These are phyloP conservation scores for Melanophora roralis DNA, from an alignment of 2,888 invertebrate species.

Conservation along the genomic window DNA sequence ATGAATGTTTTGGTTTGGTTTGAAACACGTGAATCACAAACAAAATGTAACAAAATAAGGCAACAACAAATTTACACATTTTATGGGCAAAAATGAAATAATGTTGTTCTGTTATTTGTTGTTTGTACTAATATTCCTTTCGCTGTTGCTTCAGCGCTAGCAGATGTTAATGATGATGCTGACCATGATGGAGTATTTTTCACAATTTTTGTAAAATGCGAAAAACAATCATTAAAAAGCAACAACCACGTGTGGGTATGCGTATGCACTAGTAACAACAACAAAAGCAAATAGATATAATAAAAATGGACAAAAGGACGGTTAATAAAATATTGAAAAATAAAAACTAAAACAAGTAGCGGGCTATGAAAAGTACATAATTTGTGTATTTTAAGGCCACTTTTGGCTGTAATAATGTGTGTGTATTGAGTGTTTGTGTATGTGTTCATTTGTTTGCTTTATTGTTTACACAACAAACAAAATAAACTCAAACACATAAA, in stretches of 20 bases:
- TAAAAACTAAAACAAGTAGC: slow-evolving; percentile 55
- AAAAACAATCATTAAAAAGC: not conserved
- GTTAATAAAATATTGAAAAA: slow-evolving; percentile 31
- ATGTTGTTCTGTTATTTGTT: not conserved
- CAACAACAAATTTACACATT: slow-evolving; percentile 32
- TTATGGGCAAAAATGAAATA: slow-evolving; percentile 27
- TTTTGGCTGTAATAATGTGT: not conserved
- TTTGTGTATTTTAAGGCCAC: slow-evolving; percentile 28
- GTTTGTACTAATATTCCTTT: slow-evolving; percentile 5
- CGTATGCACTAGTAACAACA: slow-evolving; percentile 25
- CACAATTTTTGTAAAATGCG: not conserved
- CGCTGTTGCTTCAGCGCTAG: slow-evolving; percentile 10
- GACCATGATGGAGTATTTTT: slow-evolving; percentile 28
- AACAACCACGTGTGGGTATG: slow-evolving; percentile 56
- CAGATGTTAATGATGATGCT: slow-evolving; percentile 29
- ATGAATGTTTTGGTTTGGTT: slow-evolving; percentile 39
- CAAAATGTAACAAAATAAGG: slow-evolving; percentile 53
- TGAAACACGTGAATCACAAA: slow-evolving; percentile 61
- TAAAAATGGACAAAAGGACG: slow-evolving; percentile 34
- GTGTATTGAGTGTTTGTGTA: not conserved
- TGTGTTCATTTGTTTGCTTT: slow-evolving; percentile 9
- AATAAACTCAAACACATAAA: slow-evolving; percentile 29
- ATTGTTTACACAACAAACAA: slow-evolving; percentile 41
- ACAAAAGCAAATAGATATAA: slow-evolving; percentile 14
- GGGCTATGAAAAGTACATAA: slow-evolving; percentile 45